A percentile compares a stretch with the other conserved stretches of the same genome.
Evolutionary conservation across 2,888 invertebrate species (phyloP).

Genomic region (Ashinkailepas kermadecensis): DNA sequence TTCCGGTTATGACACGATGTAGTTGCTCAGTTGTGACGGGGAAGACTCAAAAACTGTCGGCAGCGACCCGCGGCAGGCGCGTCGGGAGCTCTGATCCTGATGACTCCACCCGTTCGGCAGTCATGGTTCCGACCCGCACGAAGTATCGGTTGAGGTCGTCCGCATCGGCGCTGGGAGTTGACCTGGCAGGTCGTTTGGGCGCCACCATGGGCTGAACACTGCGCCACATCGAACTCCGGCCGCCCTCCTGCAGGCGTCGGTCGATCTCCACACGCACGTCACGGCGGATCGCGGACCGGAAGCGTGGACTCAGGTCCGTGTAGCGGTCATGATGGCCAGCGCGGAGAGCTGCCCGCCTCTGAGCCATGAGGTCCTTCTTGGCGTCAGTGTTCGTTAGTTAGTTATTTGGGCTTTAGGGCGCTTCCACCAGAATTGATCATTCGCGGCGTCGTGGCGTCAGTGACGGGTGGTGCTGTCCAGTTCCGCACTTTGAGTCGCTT

Average conservation of each 20-base stretch:
- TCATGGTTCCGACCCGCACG: neutral
- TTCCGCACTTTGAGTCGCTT: too few relatives aligned
- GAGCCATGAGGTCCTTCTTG: too few relatives aligned
- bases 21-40: neutral
- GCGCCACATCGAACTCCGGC: neutral
- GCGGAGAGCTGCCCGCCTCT: too few relatives aligned
- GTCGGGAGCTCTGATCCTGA: neutral
- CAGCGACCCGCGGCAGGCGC: neutral
- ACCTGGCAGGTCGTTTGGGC: neutral
- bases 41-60: neutral
- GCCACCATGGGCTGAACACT: neutral
- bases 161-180: neutral
- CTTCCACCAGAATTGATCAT: too few relatives aligned
- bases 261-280: neutral
- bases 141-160: neutral
- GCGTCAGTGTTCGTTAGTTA: too few relatives aligned
- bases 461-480: too few relatives aligned
- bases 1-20: neutral
- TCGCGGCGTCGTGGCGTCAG: too few relatives aligned
- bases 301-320: neutral
- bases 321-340: neutral
- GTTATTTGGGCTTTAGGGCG: too few relatives aligned
- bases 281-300: neutral
- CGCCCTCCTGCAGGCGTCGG: neutral
- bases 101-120: neutral